A percentile compares a stretch with the other conserved stretches of the same genome.
These are phyloP conservation scores for Drosophila simulans DNA, from an alignment of 1,140 invertebrate genomes.

Conservation along the genomic window DNA sequence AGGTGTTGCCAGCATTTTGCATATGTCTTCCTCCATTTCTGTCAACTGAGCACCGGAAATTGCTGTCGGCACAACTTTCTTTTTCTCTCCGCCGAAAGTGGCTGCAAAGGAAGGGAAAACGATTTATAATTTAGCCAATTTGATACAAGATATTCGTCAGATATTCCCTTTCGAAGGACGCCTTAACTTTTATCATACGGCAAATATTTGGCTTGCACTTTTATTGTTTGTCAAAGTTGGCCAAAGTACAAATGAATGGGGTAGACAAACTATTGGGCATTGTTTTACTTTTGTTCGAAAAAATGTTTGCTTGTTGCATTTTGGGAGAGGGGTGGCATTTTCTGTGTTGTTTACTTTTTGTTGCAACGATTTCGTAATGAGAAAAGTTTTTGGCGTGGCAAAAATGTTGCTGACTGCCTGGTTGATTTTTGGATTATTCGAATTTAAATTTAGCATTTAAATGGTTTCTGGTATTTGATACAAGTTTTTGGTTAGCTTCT, in stretches of 20 bases:
- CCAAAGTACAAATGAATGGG: slow-evolving; percentile 52
- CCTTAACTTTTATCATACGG: slow-evolving; percentile 70
- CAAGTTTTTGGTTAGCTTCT: slow-evolving; percentile 1
- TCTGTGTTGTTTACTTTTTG: slow-evolving; percentile 35
- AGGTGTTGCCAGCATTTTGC: slow-evolving; percentile 54
- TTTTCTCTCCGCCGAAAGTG: slow-evolving; percentile 22
- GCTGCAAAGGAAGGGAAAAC: slow-evolving; percentile 42
- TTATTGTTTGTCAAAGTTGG: slow-evolving; percentile 63
- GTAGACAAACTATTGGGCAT: slow-evolving; percentile 61
- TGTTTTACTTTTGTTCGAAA: slow-evolving; percentile 63
- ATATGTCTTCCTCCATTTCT: slow-evolving; percentile 49
- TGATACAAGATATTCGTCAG: slow-evolving; percentile 51
- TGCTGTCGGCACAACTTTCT: slow-evolving; percentile 54
- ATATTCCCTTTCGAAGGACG: slow-evolving; percentile 16
- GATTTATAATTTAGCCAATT: slow-evolving; percentile 64
- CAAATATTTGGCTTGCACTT: slow-evolving; percentile 65
- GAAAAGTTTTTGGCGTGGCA: slow-evolving; percentile 60
- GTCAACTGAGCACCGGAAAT: slow-evolving; percentile 53
- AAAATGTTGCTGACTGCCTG: slow-evolving; percentile 32
- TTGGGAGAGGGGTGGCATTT: slow-evolving; percentile 11
- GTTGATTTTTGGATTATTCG: slow-evolving; percentile 11
- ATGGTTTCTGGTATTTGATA: slow-evolving; percentile 9
- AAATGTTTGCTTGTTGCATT: slow-evolving; percentile 73
- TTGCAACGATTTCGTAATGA: slow-evolving; percentile 61
- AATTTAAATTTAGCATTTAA: slow-evolving; percentile 27